Evolutionary conservation across 2,888 invertebrate species (phyloP), one percentile per base, ranked within the genome.

Genomic region (Tetrapedia diversipes): DNA sequence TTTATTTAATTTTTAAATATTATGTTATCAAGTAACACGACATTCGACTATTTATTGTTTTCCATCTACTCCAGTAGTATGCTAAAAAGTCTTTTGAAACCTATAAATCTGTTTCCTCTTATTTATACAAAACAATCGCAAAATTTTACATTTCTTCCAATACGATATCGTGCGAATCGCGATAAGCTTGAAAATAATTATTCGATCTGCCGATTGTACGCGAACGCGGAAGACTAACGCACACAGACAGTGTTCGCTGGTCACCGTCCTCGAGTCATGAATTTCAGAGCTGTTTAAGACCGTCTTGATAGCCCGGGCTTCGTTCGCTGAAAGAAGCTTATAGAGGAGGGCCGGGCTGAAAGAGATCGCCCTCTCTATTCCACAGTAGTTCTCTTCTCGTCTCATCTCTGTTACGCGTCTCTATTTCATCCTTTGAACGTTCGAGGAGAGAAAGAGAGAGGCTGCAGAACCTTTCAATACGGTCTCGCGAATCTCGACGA

Each of bases 231-330:
- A 69, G 65, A 78, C 73, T 47, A 73, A 60, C n/a, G n/a, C n/a
- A n/a, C n/a, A n/a, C 39, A 65, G n/a, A 41, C 34, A 45, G 47
- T 51, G 57, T 69, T 51, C 51, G n/a, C 43, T 22, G 56, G 16
- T 32, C 37, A 39, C n/a, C 57, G 24, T n/a, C 54, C 78, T 61
- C 32, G 29, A 54, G 54, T 77, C 77, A 76, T 80, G 80, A 80
- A 80, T 80, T 80, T 80, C 77, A 53, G 67, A 80, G 77, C 72
- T 72, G 77, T 77, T 80, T 64, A 80, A 71, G 71, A 72, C 67
- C 24, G 69, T 51, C 67, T 68, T 79, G 73, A 78, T 79, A 63
- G 73, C 53, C 54, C 22, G 56, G 39, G 66, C 67, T 61, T 70
- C 75, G 51, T 45, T 27, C 68, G 67, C 41, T 77, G 65, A 80